Percentiles rank a stretch among this genome's conserved stretches.
These are phyloP conservation scores for Chaetorhynchus papuensis DNA, from an alignment of 2,113 vertebrate species.

Conservation along the genomic window DNA sequence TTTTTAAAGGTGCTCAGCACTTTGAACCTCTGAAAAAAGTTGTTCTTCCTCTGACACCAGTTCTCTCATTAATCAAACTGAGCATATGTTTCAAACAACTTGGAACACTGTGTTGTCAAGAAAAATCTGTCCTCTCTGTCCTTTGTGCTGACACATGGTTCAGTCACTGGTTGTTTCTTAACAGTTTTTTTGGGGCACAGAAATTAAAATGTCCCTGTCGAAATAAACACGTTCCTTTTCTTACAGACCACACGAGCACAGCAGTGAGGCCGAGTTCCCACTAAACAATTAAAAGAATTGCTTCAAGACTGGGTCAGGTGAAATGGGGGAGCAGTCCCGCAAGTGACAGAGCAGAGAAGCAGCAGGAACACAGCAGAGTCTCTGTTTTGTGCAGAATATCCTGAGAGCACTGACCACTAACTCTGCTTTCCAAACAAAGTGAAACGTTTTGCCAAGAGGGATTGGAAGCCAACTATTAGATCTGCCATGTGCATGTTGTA, in stretches of 20 bases:
- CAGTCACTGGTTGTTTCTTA: background rate
- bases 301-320: background rate
- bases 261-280: background rate
- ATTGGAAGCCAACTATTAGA: slow-evolving; percentile 16
- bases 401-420: background rate
- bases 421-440: slow-evolving; percentile 2
- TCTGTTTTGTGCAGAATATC: background rate
- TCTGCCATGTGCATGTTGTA: slow-evolving; percentile 5
- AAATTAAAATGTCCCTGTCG: background rate
- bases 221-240: background rate
- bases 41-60: background rate
- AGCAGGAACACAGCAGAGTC: background rate
- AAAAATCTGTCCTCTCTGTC: background rate
- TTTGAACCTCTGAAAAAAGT: background rate
- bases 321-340: background rate
- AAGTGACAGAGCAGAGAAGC: background rate
- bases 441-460: background rate
- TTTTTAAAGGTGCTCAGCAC: background rate
- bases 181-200: background rate
- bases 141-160: background rate
- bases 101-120: background rate
- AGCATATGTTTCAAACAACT: background rate
- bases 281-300: background rate
- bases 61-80: background rate
- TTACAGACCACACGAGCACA: background rate